Percentiles rank a stretch among this genome's conserved stretches.
Conservation (phyloP, 2,113 vertebrate genomes). For the Phalacrocorax aristotelis region DNA sequence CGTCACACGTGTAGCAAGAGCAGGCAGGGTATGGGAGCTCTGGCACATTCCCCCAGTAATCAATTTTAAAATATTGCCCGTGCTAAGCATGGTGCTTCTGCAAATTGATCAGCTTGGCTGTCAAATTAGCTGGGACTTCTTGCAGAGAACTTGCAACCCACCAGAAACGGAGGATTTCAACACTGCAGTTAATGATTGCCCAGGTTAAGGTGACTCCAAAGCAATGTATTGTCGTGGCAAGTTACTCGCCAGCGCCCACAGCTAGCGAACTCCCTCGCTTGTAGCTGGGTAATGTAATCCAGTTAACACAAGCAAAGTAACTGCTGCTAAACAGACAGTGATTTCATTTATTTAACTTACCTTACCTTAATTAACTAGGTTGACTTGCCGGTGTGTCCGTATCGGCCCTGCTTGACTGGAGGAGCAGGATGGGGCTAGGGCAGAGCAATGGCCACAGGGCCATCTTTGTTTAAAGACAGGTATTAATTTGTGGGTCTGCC, state of each 20-base stretch:
- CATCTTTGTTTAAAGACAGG: not conserved
- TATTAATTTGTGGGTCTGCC: not conserved
- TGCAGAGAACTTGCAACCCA: not conserved
- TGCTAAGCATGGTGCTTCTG: rapidly evolving
- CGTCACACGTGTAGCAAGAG: rapidly evolving
- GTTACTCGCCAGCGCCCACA: not conserved
- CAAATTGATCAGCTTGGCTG: not conserved
- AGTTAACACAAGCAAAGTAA: not conserved
- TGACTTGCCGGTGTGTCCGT: rapidly evolving
- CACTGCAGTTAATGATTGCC: not conserved
- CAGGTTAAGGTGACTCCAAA: not conserved
- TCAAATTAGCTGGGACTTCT: not conserved
- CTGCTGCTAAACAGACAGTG: not conserved
- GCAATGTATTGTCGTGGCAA: rapidly evolving
- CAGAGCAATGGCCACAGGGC: not conserved
- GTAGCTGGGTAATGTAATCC: not conserved
- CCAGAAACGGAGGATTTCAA: not conserved
- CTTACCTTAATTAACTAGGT: not conserved
- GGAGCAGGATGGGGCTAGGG: not conserved
- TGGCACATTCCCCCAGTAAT: rapidly evolving
- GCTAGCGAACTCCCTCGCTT: not conserved
- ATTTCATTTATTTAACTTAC: not conserved
- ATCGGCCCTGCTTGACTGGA: not conserved
- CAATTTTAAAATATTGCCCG: rapidly evolving
- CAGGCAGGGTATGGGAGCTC: rapidly evolving